Evolutionary conservation across 2,797 vertebrate genomes (phyloP), one percentile per base, ranked within the genome.

Genomic region (Knipowitschia caucasica): DNA sequence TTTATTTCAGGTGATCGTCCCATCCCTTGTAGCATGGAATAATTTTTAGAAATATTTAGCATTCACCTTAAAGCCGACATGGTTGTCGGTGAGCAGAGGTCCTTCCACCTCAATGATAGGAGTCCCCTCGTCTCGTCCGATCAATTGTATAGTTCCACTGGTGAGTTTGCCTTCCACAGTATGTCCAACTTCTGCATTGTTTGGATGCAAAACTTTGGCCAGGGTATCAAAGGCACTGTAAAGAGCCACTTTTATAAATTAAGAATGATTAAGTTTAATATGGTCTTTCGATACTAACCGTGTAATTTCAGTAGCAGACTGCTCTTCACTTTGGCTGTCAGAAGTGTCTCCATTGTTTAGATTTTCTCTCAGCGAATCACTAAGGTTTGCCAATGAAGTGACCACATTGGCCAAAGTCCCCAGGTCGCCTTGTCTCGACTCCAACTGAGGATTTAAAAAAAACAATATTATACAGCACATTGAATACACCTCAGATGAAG

Each of bases 41-140:
- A 2, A n/a, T 44, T 26, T 10, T 10, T 18, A 39, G 2, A 23
- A 44, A 15, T 26, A 43, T 26, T 44, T 44, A 7, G 1, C 14
- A 44, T 43, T 14, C 56, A 98, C 97, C 93, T 95, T 98, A 77
- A 99, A 99, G 26, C 91, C 92, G 50, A 99, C 94, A 15, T 99
- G 97, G 52, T 94, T 95, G 77, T 99, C 97, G 54, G 96, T 96
- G 50, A 99, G 94, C 52, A 99, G 89, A 1, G 97, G 96, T 38
- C 97, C 97, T 82, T 99, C 97, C 53, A 99, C 95, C 85, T 99
- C 97, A 20, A 99, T 96, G 73, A 99, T 95, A 40, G 95, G 95
- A 4, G 95, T 96, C 45, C 94, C 93, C 79, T 97, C 96, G 88
- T 99, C 96, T 76, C 91, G 91, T 64, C 94, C 94, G 83, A 99